Evolutionary conservation across 1,140 invertebrate genomes (phyloP), one percentile per base, ranked within the genome.

Genomic region (Aphidius gifuensis): DNA sequence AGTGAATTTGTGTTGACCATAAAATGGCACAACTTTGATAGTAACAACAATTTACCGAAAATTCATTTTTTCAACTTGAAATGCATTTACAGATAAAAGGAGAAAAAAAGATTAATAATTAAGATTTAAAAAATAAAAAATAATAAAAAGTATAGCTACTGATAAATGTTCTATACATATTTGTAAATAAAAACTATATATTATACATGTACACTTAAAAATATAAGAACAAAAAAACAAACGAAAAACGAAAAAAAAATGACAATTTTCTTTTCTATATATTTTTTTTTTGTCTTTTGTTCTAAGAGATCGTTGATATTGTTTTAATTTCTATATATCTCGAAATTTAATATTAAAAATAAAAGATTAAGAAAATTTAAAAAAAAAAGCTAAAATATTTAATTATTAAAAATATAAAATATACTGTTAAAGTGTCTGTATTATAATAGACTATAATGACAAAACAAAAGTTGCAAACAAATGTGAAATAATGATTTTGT

Each of bases 401-500:
- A 32, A 32, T 3, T 3, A 9, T 21, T 55, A 40, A 60, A 38
- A 60, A 60, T 38, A 60, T 50, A 60, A 58, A 49, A 16, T 23
- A 72, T 63, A 66, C 68, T 69, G 63, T 58, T 61, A 75, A 63
- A 71, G 63, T 69, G 73, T 77, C 73, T 78, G 76, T 78, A 78
- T 75, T 77, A 78, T 78, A 78, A 70, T 77, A 76, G 72, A 49
- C 66, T 71, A 74, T 60, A 60, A 77, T 76, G 76, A 76, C 75
- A 77, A 75, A 42, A 64, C 77, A 71, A 74, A 71, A 74, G 74
- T 78, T 75, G 74, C 74, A 72, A 78, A 67, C 74, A 72, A 78
- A 67, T 64, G 72, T 60, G 51, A 50, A 60, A 74, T 62, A 68
- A 51, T 48, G 62, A 76, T 71, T 78, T 77, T 78, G 74, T 77